Evolutionary conservation across 2,888 invertebrate species (phyloP).

Genomic region (Choristoneura rosaceana): DNA sequence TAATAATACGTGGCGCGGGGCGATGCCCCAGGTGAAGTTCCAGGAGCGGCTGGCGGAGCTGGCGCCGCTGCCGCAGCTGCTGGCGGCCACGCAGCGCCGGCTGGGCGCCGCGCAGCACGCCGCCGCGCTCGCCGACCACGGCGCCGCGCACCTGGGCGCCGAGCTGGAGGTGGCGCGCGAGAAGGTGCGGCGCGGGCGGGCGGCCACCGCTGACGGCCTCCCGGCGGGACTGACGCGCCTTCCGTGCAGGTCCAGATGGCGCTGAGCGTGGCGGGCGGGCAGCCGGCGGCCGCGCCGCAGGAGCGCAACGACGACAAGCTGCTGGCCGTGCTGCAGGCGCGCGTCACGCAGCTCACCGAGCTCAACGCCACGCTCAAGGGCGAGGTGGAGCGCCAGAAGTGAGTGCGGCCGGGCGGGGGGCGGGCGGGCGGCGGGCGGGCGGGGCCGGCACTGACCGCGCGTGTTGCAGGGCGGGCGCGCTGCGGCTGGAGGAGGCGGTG

Average conservation of each 20-base stretch:
- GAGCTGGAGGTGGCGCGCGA: not conserved
- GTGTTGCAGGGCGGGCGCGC: slow-evolving; percentile 69
- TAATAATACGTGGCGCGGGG: not conserved
- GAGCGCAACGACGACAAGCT: slow-evolving; percentile 79
- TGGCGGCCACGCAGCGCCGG: slow-evolving; percentile 88
- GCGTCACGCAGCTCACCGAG: slow-evolving; percentile 79
- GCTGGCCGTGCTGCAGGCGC: slow-evolving; percentile 72
- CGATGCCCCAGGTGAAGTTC: slow-evolving; percentile 79
- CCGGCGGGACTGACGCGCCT: no score
- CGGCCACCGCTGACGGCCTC: no score
- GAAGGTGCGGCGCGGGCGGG: no score
- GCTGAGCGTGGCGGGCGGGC: slow-evolving; percentile 86
- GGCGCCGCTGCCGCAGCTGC: slow-evolving; percentile 88
- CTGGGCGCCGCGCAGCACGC: slow-evolving; percentile 89
- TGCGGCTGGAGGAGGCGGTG: slow-evolving; percentile 85
- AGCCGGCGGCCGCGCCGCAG: slow-evolving; percentile 68
- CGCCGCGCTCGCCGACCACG: slow-evolving; percentile 88
- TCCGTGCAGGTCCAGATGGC: slow-evolving; percentile 61
- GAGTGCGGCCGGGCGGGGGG: slow-evolving; percentile 45
- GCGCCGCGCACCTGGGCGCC: not conserved
- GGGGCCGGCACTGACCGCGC: not conserved
- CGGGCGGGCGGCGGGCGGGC: not conserved
- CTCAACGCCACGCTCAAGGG: slow-evolving; percentile 77
- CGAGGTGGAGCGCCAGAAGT: slow-evolving; percentile 77
- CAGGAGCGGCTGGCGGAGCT: slow-evolving; percentile 90